These are phyloP conservation scores for Rattus rattus DNA, from an alignment of 2,113 vertebrate species.

Conservation along the genomic window DNA sequence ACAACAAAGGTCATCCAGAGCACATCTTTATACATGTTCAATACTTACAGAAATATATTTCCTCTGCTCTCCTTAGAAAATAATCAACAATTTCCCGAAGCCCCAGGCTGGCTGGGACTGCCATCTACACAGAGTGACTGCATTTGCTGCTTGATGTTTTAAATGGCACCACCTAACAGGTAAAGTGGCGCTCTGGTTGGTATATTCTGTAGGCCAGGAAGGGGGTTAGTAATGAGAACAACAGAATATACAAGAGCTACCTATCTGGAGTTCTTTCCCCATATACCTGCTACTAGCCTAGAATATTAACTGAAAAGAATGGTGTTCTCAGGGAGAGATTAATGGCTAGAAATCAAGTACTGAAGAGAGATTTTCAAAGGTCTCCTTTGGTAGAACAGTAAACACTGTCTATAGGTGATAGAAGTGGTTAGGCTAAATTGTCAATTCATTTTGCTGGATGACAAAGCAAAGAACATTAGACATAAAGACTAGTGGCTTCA, in stretches of 20 bases:
- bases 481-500: background rate
- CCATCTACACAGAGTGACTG: background rate
- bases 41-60: slow-evolving; percentile 61
- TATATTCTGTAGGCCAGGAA: background rate
- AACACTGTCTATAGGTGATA: background rate
- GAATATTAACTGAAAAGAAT: background rate
- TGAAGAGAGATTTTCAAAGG: background rate
- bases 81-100: slow-evolving; percentile 48
- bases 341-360: slow-evolving; percentile 46
- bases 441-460: slow-evolving; percentile 54
- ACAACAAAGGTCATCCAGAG: slow-evolving; percentile 7
- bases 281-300: background rate
- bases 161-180: slow-evolving; percentile 14
- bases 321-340: slow-evolving; percentile 63
- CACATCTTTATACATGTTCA: background rate
- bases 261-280: slow-evolving; percentile 1
- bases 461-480: slow-evolving; percentile 49
- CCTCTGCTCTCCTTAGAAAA: slow-evolving; percentile 17
- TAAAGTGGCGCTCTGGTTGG: background rate
- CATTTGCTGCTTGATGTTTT: slow-evolving; percentile 22
- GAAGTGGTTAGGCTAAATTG: background rate
- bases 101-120: background rate
- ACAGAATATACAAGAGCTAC: background rate
- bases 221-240: background rate
- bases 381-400: slow-evolving; percentile 33